Evolutionary conservation across 2,113 vertebrate genomes (phyloP).

Genomic region (Hippocampus mohnikei): DNA sequence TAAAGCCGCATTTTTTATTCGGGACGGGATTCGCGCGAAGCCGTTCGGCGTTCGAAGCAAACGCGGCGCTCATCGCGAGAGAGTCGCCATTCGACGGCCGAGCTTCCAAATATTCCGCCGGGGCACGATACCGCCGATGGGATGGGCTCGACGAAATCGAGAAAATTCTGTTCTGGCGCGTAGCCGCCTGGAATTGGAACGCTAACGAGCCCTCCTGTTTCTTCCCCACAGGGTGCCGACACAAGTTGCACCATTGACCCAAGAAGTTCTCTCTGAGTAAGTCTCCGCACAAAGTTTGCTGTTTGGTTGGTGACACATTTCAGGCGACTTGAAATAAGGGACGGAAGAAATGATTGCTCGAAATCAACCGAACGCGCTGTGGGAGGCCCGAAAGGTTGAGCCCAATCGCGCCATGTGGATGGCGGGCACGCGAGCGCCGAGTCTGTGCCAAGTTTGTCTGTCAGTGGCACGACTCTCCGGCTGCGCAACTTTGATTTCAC

Average conservation of each 20-base stretch:
- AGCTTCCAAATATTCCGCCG: not conserved
- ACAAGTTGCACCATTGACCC: conserved; percentile 56
- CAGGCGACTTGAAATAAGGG: not conserved
- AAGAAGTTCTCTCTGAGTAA: conserved; percentile 57
- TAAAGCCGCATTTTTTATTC: too few relatives aligned
- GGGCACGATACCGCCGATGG: too few relatives aligned
- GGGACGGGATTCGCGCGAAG: too few relatives aligned
- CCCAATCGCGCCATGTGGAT: conserved; percentile 17
- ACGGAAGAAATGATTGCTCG: not conserved
- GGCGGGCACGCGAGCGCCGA: conserved; percentile 19
- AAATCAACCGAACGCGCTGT: conserved; percentile 3
- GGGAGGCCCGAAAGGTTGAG: conserved; percentile 31
- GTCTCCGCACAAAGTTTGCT: conserved; percentile 20
- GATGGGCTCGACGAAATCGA: too few relatives aligned
- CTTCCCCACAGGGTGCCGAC: conserved; percentile 49
- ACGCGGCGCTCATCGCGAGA: too few relatives aligned
- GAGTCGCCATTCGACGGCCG: not conserved
- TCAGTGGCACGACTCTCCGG: conserved; percentile 9
- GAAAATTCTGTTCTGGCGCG: not conserved
- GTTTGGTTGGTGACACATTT: too few relatives aligned
- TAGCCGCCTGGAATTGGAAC: not conserved
- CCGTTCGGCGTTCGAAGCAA: too few relatives aligned
- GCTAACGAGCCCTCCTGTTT: not conserved
- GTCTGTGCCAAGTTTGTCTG: conserved; percentile 30
- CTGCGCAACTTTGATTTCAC: conserved; percentile 11